These are phyloP conservation scores for Torymus aiolomorphi DNA, from an alignment of 2,888 invertebrate genomes.

Conservation along the genomic window DNA sequence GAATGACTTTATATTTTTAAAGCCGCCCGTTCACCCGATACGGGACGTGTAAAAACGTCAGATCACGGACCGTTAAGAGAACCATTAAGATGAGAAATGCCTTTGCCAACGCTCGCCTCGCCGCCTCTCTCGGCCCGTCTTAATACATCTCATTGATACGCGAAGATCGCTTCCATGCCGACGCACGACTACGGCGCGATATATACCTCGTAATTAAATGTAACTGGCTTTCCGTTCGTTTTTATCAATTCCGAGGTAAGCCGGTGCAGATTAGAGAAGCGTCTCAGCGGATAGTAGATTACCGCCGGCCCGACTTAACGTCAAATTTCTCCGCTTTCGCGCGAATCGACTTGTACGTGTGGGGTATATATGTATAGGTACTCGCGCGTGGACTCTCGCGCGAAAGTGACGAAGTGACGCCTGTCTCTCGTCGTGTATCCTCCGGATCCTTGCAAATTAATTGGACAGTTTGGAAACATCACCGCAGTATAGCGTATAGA, in stretches of 20 bases:
- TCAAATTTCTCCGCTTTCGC: neutral
- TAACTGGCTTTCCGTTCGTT: neutral
- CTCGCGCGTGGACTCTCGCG: constrained; percentile 22
- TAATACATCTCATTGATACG: neutral
- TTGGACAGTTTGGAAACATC: constrained; percentile 39
- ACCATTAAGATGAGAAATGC: constrained; percentile 11
- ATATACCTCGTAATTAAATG: constrained; percentile 24
- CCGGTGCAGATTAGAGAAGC: constrained; percentile 27
- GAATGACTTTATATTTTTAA: no score
- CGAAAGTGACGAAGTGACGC: constrained; percentile 43
- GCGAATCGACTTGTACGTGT: constrained; percentile 32
- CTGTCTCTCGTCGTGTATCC: constrained; percentile 31
- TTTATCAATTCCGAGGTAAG: constrained; percentile 18
- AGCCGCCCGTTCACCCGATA: no score
- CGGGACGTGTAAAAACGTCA: neutral
- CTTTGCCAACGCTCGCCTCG: neutral
- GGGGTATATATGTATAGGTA: neutral
- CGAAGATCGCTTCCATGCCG: constrained; percentile 22
- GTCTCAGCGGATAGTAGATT: constrained; percentile 36
- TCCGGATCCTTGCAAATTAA: constrained; percentile 38
- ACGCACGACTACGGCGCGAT: neutral
- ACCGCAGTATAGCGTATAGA: constrained; percentile 11
- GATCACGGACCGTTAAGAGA: neutral
- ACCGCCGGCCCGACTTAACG: constrained; percentile 28
- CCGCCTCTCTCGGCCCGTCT: neutral